Conservation (phyloP, 1,140 invertebrate species). For the Eciton burchellii region DNA sequence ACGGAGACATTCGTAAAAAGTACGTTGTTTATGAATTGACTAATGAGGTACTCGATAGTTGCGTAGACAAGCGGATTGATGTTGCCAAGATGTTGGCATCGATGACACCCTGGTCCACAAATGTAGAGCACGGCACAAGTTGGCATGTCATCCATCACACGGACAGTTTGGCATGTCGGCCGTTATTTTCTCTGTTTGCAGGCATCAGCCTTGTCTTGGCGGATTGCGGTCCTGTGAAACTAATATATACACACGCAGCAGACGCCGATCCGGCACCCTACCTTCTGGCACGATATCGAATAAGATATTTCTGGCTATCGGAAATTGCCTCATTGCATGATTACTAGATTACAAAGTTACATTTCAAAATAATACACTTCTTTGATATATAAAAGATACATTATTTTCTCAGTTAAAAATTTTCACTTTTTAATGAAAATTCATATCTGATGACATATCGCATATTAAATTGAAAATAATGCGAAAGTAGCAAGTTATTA, state of each 20-base stretch:
- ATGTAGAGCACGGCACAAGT: constrained; percentile 65
- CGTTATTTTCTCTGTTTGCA: constrained; percentile 76
- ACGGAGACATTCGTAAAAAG: constrained; percentile 67
- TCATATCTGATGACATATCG: background rate
- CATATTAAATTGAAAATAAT: constrained; percentile 3
- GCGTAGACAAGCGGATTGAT: constrained; percentile 77
- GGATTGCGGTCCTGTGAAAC: constrained; percentile 85
- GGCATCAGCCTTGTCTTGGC: constrained; percentile 81
- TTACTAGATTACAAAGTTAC: background rate
- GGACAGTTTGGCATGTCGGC: constrained; percentile 75
- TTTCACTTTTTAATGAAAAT: background rate
- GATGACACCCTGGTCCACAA: constrained; percentile 72
- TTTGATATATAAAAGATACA: background rate
- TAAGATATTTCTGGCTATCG: constrained; percentile 5
- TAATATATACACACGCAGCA: constrained; percentile 86
- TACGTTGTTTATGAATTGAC: constrained; percentile 77
- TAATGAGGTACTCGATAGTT: constrained; percentile 83
- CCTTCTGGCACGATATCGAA: constrained; percentile 41
- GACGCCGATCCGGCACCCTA: constrained; percentile 82
- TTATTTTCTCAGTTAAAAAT: constrained; percentile 31
- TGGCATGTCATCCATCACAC: constrained; percentile 71
- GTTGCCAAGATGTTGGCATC: constrained; percentile 75
- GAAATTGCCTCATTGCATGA: background rate
- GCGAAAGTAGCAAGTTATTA: background rate
- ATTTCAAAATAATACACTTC: background rate